These are phyloP conservation scores for Opisthocomus hoazin DNA, from an alignment of 2,113 vertebrate genomes.

Conservation along the genomic window DNA sequence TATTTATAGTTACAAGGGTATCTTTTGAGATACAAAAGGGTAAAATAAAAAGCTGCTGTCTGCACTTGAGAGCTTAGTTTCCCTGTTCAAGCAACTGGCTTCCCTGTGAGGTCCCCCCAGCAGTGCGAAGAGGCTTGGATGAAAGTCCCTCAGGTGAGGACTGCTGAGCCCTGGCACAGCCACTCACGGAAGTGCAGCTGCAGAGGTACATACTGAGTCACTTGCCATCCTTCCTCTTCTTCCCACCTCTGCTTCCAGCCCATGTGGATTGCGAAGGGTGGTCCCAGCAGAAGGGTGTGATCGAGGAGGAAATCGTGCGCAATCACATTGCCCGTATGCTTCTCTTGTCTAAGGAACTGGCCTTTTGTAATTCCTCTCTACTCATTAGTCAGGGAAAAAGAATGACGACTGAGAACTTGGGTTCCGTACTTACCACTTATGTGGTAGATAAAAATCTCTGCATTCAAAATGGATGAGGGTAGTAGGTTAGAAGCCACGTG, in stretches of 20 bases:
- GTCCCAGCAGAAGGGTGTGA: neutral
- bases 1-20: neutral
- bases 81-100: neutral
- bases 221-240: neutral
- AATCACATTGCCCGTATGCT: neutral
- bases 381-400: neutral
- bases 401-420: neutral
- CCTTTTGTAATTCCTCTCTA: neutral
- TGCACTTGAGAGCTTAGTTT: neutral
- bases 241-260: neutral
- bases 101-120: neutral
- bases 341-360: neutral
- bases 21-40: neutral
- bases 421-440: neutral
- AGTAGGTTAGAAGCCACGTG: neutral
- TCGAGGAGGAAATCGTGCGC: neutral
- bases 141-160: neutral
- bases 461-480: neutral
- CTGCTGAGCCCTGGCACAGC: neutral
- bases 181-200: neutral
- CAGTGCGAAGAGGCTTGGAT: neutral
- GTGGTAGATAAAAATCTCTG: neutral
- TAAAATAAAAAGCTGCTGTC: neutral
- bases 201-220: rapidly evolving
- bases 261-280: neutral